Base-by-base conservation (phyloP, 2,888 invertebrate genomes). In the Saturnia japonica region DNA sequence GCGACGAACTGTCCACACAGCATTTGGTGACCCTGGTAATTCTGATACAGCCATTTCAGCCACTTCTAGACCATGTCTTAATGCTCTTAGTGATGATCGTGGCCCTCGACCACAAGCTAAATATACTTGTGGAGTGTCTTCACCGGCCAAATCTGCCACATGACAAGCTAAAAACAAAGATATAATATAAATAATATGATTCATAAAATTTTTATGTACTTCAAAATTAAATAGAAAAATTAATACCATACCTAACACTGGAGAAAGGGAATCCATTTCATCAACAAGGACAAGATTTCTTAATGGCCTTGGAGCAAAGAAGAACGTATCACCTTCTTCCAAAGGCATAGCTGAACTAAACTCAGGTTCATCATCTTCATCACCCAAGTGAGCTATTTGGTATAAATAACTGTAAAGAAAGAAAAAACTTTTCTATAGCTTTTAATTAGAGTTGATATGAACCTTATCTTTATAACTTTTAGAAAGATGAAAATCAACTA, bases 1-100 rank as follows among this genome's bases (percentile, higher is more conserved):
- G 82, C 97, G 96, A 87, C 99, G 98, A 28, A 99, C 99, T 45
- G 99, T 99, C 99, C 99, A 99, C 1, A 99, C 99, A 81, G 99
- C 99, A 94, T 99, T 99, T 2, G 99, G 99, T 85, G 99, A 99
- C 85, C 99, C 99, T n/a, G 99, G 99, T 78, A 99, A 94, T 91
- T 99, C 99, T 40, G 99, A 99, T 3, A 99, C 99, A 72, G 99
- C 99, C 99, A 99, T 99, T 93, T 99, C 99, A 0, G 99, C 98
- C 1, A 99, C 99, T 95, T 99, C 99, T 69, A 99, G 94, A 80
- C 99, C 99, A 90, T 99, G 99, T 40, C 99, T 95, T 14, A 99
- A 92, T 0, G 99, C 98, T 82, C 99, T 95, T 66, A 99, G 88
- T 0, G 99, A 97, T 0, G 99, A 99, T 66, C 99, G 95, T 0